phyloP scores from a whole-genome alignment of 2,888 invertebrate species.

The Himalopsyche anomala region DNA sequence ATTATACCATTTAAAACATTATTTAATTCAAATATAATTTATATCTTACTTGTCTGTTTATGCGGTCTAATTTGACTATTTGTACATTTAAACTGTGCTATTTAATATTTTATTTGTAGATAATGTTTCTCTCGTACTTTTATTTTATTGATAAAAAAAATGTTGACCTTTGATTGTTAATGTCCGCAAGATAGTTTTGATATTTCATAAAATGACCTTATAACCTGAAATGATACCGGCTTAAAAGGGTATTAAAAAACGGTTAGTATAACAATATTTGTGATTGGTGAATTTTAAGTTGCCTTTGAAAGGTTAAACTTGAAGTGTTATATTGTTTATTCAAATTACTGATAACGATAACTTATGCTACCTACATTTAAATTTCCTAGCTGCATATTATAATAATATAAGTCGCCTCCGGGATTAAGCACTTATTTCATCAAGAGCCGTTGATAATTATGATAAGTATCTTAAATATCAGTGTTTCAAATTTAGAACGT shows the following conservation, averaged over 20 bases:
- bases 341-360: not conserved
- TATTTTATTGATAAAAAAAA: not conserved
- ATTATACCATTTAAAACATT: too few relatives aligned
- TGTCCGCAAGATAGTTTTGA: not conserved
- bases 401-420: too few relatives aligned
- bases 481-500: too few relatives aligned
- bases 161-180: constrained; percentile 5
- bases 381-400: not conserved
- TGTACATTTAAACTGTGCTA: not conserved
- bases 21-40: too few relatives aligned
- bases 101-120: not conserved
- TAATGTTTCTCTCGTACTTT: not conserved
- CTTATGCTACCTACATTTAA: not conserved
- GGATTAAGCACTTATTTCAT: too few relatives aligned
- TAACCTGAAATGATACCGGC: constrained; percentile 25
- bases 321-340: not conserved
- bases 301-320: constrained; percentile 7
- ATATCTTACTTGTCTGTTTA: not conserved
- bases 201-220: not conserved
- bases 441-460: too few relatives aligned
- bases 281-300: not conserved
- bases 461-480: too few relatives aligned
- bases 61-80: not conserved
- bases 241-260: not conserved
- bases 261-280: not conserved